Base-by-base conservation (phyloP, 2,797 vertebrate species). In the Hyperoplus lanceolatus region DNA sequence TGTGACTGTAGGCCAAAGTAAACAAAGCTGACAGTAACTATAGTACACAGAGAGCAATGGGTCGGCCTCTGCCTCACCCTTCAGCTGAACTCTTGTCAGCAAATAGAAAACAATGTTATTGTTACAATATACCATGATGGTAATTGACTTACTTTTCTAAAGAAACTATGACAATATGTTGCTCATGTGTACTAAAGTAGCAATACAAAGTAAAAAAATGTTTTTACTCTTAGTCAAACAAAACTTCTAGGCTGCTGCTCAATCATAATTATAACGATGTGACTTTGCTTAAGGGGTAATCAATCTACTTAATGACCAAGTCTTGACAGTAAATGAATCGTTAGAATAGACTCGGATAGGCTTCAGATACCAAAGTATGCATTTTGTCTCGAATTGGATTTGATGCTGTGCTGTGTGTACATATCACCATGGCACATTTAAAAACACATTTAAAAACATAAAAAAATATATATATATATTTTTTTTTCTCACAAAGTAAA, bases 21-120 rank as follows among this genome's bases (percentile, higher is more conserved):
- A 69, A 70, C 68, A 68, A 14, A 56, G 50, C 9, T 51, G 14
- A 66, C 55, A 53, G 21, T 41, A 76, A 53, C 71, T 71, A 29
- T 18, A 59, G 51, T 68, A 45, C 50, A 65, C n/a, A 61, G 16
- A 45, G 6, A 49, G 50, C 8, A n/a, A 39, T 59, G 10, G 57
- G 4, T 42, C 3, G 3, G 29, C 29, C 29, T 29, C 43, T n/a
- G 51, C 18, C 50, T 64, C 51, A 8, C 15, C 42, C 79, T 55
- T 53, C 36, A 64, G 13, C 42, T 63, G 11, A 49, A 51, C 10
- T 13, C 9, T 16, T 66, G 6, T 63, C 45, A 58, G 36, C 10
- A 4, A 61, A 9, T 5, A 16, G 3, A 12, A 53, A 6, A 15
- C 5, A 5, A 18, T 8, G 18, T 16, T 18, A 3, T 41, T 29